These are phyloP conservation scores for Tetranychus piercei DNA, from an alignment of 2,888 invertebrate species.

Conservation along the genomic window DNA sequence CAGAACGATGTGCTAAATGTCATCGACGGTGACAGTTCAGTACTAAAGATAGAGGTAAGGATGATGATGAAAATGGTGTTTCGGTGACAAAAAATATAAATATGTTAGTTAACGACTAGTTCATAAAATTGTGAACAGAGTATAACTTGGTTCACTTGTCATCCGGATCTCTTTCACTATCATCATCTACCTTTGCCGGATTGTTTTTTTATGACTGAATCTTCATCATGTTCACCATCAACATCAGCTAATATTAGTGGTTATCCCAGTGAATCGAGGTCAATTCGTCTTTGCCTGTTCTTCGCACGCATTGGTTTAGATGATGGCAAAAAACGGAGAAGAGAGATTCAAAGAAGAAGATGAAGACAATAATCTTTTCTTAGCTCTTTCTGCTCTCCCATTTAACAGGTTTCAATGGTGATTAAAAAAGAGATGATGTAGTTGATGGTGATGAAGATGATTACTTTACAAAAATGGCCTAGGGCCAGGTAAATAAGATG, in stretches of 20 bases:
- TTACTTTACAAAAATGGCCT: background rate
- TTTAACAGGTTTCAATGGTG: constrained; percentile 1
- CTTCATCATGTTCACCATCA: background rate
- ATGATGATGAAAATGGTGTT: background rate
- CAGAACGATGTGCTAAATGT: background rate
- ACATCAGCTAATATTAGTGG: background rate
- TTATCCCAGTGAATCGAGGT: background rate
- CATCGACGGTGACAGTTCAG: background rate
- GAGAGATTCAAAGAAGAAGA: background rate
- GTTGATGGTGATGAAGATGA: background rate
- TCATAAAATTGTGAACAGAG: background rate
- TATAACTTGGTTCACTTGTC: background rate
- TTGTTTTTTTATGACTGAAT: background rate
- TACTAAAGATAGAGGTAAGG: background rate
- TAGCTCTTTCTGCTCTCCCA: background rate
- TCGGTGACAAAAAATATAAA: background rate
- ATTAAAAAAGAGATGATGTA: background rate
- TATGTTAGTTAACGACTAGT: background rate
- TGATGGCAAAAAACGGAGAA: background rate
- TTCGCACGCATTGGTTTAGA: background rate
- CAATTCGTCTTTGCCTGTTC: background rate
- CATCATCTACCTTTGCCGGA: background rate
- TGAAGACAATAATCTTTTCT: background rate
- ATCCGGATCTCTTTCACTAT: background rate
- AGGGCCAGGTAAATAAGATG: background rate